Evolutionary conservation across 2,113 vertebrate species (phyloP).

Genomic region (Lasiurus cinereus): DNA sequence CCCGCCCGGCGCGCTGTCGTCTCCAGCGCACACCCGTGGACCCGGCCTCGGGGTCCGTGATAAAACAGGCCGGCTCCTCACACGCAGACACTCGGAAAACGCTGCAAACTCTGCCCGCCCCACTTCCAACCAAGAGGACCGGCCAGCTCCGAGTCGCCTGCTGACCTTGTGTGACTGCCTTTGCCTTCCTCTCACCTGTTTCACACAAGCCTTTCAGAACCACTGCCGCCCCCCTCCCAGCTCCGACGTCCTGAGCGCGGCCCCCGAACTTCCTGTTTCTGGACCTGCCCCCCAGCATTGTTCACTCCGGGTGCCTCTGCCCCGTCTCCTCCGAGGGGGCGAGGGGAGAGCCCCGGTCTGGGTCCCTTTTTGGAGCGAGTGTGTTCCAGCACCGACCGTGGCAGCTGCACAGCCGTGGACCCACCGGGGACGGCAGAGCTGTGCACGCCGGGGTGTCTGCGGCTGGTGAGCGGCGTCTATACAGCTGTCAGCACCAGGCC

Average conservation of each 20-base stretch:
- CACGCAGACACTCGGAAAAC: not conserved
- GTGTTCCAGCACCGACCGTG: not conserved
- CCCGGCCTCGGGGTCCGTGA: not conserved
- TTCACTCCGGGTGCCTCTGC: not conserved
- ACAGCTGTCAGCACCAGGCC: no score
- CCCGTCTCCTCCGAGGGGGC: not conserved
- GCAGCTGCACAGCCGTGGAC: not conserved
- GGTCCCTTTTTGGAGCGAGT: not conserved
- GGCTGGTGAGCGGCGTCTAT: not conserved
- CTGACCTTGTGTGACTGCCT: not conserved
- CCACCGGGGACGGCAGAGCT: not conserved
- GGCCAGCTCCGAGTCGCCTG: not conserved
- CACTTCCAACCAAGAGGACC: not conserved
- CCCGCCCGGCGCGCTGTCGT: no score
- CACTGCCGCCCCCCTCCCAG: no score
- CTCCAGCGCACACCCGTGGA: not conserved
- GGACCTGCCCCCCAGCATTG: accelerated
- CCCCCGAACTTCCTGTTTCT: not conserved
- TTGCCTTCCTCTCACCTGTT: no score
- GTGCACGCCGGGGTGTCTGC: not conserved
- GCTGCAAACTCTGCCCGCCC: not conserved
- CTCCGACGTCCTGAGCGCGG: not conserved
- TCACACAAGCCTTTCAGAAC: not conserved
- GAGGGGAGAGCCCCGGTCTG: not conserved
- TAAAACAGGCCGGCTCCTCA: not conserved